phyloP scores from a whole-genome alignment of 37 sponge, comb jelly and placozoan species.

The Agelas oroides region DNA sequence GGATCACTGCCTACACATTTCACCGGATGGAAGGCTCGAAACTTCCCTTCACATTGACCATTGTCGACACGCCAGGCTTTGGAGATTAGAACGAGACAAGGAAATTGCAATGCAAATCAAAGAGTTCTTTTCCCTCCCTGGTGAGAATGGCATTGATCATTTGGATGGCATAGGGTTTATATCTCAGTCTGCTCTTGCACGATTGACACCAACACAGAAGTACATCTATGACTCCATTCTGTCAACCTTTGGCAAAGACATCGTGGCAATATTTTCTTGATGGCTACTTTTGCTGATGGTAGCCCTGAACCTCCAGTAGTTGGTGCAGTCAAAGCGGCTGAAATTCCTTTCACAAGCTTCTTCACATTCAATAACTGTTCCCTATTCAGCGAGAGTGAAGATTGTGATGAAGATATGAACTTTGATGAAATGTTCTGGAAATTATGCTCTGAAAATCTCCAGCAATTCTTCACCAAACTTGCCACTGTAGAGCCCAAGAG shows the following conservation, averaged over 20 bases:
- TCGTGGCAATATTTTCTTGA: constrained; percentile 68
- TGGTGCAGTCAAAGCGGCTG: constrained; percentile 60
- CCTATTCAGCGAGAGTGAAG: constrained; percentile 1
- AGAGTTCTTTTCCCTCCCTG: constrained; percentile 53
- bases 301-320: constrained; percentile 58
- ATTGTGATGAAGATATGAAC: neutral
- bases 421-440: constrained; percentile 78
- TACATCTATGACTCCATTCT: constrained; percentile 79
- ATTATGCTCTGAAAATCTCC: constrained; percentile 61
- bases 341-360: constrained; percentile 33
- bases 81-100: constrained; percentile 74
- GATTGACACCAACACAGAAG: constrained; percentile 63
- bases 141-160: constrained; percentile 52
- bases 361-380: constrained; percentile 86
- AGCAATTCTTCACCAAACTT: constrained; percentile 63
- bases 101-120: constrained; percentile 40
- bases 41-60: constrained; percentile 50
- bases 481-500: constrained; percentile 17
- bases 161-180: constrained; percentile 72
- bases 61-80: constrained; percentile 86
- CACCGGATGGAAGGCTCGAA: constrained; percentile 21
- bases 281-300: constrained; percentile 86
- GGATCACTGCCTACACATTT: constrained; percentile 77
- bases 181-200: constrained; percentile 62
- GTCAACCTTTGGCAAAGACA: constrained; percentile 66